Evolutionary conservation across 2,888 invertebrate species (phyloP).

Genomic region (Archips xylosteana): DNA sequence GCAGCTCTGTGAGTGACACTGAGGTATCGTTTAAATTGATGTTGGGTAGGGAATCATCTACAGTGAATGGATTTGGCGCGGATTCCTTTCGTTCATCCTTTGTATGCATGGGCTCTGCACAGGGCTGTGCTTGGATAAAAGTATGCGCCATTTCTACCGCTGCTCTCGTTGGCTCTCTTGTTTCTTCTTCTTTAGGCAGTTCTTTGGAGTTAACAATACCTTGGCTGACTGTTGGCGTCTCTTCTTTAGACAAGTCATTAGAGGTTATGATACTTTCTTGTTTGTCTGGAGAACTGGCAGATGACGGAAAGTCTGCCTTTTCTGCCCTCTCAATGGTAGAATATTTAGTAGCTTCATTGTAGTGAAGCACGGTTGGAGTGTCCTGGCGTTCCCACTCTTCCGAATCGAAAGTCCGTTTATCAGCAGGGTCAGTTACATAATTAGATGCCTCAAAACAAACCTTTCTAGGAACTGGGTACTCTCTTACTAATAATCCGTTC

Average conservation of each 20-base stretch:
- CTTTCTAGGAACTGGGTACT: neutral
- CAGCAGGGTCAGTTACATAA: neutral
- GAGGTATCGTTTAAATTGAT: constrained; percentile 44
- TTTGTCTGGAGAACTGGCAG: neutral
- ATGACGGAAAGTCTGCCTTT: neutral
- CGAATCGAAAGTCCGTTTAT: neutral
- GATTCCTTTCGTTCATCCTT: neutral
- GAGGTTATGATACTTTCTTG: neutral
- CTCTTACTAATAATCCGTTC: neutral
- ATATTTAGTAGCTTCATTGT: neutral
- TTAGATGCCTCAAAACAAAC: neutral
- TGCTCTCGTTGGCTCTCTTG: neutral
- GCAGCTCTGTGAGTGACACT: constrained; percentile 59
- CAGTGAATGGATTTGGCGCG: neutral
- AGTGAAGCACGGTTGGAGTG: neutral
- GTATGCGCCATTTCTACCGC: constrained; percentile 3
- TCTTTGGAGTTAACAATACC: neutral
- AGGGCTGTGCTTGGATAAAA: constrained; percentile 18
- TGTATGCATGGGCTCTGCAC: neutral
- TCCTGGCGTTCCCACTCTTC: neutral
- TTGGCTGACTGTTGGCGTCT: neutral
- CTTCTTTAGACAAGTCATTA: neutral
- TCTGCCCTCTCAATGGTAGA: neutral
- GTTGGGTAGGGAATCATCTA: constrained; percentile 45
- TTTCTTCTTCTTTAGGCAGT: neutral